These are phyloP conservation scores for Syrista parreyssii DNA, from an alignment of 2,888 invertebrate genomes.

Conservation along the genomic window DNA sequence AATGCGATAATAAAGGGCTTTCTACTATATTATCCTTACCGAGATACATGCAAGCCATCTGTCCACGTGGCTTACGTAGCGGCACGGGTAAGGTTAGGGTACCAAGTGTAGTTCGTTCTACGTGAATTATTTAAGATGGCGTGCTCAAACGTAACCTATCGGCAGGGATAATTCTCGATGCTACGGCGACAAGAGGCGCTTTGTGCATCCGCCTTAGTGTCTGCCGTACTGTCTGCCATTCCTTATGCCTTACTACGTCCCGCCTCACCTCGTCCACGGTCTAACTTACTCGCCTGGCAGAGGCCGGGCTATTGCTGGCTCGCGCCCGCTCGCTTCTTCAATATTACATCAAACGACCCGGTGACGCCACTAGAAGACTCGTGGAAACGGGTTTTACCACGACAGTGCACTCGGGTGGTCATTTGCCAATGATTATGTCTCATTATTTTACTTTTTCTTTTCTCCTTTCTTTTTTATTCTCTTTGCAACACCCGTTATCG, in stretches of 20 bases:
- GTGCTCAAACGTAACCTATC: slow-evolving; percentile 34
- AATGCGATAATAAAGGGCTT: background rate
- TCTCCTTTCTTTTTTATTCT: background rate
- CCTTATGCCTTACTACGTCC: background rate
- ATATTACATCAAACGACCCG: slow-evolving; percentile 37
- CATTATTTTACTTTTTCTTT: background rate
- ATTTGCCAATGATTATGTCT: background rate
- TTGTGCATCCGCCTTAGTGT: background rate
- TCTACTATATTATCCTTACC: background rate
- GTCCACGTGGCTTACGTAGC: background rate
- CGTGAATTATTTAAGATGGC: slow-evolving; percentile 63
- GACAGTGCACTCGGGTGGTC: background rate
- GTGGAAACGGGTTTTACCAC: background rate
- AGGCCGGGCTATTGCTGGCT: background rate
- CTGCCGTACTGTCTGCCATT: background rate
- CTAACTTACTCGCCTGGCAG: background rate
- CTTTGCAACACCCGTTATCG: background rate
- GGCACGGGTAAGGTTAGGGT: background rate
- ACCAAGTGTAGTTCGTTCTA: background rate
- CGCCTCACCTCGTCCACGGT: background rate
- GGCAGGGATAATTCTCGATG: background rate
- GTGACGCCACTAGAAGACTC: background rate
- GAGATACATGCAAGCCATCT: background rate
- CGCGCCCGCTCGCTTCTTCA: slow-evolving; percentile 5
- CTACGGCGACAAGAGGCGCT: background rate